Base-by-base conservation (phyloP, 2,888 invertebrate species). In the Scaptomyza caliginosa region DNA sequence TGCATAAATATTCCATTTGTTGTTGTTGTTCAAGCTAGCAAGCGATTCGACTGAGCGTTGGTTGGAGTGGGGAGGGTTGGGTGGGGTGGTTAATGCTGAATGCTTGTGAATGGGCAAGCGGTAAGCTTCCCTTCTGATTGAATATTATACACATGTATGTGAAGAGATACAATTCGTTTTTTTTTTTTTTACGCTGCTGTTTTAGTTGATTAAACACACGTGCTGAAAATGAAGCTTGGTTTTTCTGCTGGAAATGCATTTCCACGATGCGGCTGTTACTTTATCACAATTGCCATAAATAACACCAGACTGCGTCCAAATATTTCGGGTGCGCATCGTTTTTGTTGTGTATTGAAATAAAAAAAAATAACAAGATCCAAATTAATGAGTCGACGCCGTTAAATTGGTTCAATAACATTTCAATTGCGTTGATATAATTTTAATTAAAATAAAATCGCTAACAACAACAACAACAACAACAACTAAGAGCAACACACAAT, bases 341-440 rank as follows among this genome's bases (percentile, higher is more conserved):
- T 64, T 19, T 45, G 56, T 13, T 50, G 77, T 51, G 60, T 36
- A 65, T 62, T 72, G 74, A 63, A 68, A 72, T 80, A 68, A 74
- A 81, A 74, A 68, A 74, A 81, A 74, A 80, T 86, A 81, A 86
- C 87, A 81, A 87, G 87, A 86, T 84, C 70, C 78, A 74, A 79
- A 84, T 81, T 86, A 81, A 81, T 81, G 87, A 81, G 78, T 77
- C 67, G 59, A 60, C 54, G 69, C 57, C 62, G 46, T 68, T 69
- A 62, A 77, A 74, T 77, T 80, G 87, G 80, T 87, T 81, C 80
- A 81, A 81, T 81, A 81, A 81, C 80, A 81, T 81, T 81, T 81
- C 86, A 81, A 85, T 87, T 87, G 85, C 82, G 80, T 81, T 80
- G 85, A 80, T 85, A 80, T 80, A 81, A 80, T 80, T 80, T 80